phyloP scores from a whole-genome alignment of 2,888 invertebrate species.

The Pilophorus perplexus region DNA sequence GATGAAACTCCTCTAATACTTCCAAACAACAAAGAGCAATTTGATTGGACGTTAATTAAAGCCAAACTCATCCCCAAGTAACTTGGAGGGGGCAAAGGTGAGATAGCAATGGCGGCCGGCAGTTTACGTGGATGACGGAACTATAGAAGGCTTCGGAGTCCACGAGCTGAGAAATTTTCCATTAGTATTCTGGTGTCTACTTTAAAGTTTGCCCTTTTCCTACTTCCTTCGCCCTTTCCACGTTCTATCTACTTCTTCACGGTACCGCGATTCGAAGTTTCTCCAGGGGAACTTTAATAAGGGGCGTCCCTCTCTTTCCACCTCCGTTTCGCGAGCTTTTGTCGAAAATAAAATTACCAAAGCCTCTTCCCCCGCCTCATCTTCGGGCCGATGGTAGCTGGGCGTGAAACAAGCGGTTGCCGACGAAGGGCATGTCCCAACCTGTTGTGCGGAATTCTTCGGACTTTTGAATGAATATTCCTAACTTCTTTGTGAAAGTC shows the following conservation, averaged over 20 bases:
- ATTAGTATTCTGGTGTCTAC: constrained; percentile 39
- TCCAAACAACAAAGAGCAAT: neutral
- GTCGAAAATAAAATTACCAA: constrained; percentile 37
- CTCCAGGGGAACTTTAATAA: constrained; percentile 31
- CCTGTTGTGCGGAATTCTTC: neutral
- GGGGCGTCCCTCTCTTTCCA: neutral
- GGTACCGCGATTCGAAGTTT: constrained; percentile 16
- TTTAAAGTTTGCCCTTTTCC: constrained; percentile 33
- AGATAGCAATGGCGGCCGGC: neutral
- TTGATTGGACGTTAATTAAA: neutral
- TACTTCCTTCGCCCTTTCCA: neutral
- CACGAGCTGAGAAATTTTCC: constrained; percentile 39
- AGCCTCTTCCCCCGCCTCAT: neutral
- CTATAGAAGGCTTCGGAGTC: constrained; percentile 13
- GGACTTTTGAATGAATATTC: neutral
- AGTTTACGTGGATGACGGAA: neutral
- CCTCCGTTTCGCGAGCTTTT: constrained; percentile 8
- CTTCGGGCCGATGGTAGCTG: neutral
- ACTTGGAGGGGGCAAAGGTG: neutral
- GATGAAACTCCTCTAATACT: neutral
- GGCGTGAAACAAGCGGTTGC: constrained; percentile 10
- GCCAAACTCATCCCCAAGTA: neutral
- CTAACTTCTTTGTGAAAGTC: neutral
- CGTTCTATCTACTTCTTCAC: constrained; percentile 6
- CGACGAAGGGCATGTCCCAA: neutral